Percentiles rank a stretch among this genome's conserved stretches.
phyloP scores from a whole-genome alignment of 2,888 invertebrate species.

The Melitaea athalia region DNA sequence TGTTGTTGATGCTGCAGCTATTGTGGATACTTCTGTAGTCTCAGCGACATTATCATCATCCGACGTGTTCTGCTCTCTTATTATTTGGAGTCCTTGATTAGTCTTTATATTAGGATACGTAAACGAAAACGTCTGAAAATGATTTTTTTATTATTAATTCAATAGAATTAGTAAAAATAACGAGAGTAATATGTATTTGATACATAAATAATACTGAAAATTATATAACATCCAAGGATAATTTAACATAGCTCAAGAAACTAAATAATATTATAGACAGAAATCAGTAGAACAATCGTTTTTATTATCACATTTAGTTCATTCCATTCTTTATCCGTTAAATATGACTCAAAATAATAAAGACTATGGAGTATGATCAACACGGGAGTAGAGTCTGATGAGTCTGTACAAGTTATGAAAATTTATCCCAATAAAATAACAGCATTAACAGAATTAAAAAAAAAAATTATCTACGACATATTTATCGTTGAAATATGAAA shows the following conservation, averaged over 20 bases:
- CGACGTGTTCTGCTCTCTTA: constrained; percentile 8
- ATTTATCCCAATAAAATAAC: no score
- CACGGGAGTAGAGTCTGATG: not conserved
- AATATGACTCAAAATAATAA: not conserved
- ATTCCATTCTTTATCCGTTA: no score
- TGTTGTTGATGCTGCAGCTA: no score
- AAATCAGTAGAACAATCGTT: not conserved
- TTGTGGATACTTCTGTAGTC: constrained; percentile 6
- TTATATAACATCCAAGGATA: no score
- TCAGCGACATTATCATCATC: constrained; percentile 9
- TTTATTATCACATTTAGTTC: no score
- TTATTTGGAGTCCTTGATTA: constrained; percentile 34
- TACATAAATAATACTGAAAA: no score
- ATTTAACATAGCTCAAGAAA: no score
- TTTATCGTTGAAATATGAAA: no score
- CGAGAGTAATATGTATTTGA: no score
- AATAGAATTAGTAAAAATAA: no score
- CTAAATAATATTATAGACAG: not conserved
- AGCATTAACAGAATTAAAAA: no score
- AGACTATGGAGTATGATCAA: not conserved
- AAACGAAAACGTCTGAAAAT: constrained; percentile 39
- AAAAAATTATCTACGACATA: no score
- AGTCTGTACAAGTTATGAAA: not conserved
- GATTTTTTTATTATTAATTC: not conserved
- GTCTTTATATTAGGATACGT: constrained; percentile 36